These are phyloP conservation scores for Harmothoe impar DNA, from an alignment of 2,888 invertebrate species.

Conservation along the genomic window DNA sequence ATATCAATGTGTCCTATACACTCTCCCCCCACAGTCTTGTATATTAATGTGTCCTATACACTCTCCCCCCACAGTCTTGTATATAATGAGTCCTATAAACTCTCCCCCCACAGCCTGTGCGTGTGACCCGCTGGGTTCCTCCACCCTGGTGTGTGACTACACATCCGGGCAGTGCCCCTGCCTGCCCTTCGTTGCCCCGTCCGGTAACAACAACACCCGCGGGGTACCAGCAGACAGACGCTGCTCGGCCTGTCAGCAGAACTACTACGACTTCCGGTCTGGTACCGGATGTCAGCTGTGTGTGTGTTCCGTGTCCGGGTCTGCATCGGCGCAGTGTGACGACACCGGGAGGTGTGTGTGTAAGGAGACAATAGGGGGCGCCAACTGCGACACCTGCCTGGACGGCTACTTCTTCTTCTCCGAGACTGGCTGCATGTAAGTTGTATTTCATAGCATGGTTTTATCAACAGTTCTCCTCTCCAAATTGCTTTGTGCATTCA, in stretches of 20 bases:
- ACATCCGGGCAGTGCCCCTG: constrained; percentile 92
- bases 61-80: too few relatives aligned
- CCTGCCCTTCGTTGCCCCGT: constrained; percentile 77
- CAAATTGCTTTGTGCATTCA: too few relatives aligned
- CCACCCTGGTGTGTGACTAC: constrained; percentile 84
- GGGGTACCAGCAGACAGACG: constrained; percentile 66
- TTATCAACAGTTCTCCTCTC: background rate
- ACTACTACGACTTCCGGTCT: constrained; percentile 71
- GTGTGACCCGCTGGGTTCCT: constrained; percentile 89
- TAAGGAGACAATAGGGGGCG: constrained; percentile 68
- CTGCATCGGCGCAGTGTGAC: constrained; percentile 70
- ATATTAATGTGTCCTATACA: too few relatives aligned
- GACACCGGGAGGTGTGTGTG: constrained; percentile 70
- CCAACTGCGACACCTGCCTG: constrained; percentile 68
- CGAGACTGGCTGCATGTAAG: constrained; percentile 67
- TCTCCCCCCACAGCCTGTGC: constrained; percentile 90
- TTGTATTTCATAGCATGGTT: too few relatives aligned
- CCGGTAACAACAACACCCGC: constrained; percentile 64
- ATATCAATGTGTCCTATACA: background rate
- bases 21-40: too few relatives aligned
- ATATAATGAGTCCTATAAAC: too few relatives aligned
- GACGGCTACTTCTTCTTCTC: constrained; percentile 65
- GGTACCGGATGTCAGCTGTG: constrained; percentile 70
- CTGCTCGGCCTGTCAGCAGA: constrained; percentile 71
- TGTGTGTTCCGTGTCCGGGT: constrained; percentile 69